Conservation (phyloP, 2,113 vertebrate species). For the Cettia cetti region DNA sequence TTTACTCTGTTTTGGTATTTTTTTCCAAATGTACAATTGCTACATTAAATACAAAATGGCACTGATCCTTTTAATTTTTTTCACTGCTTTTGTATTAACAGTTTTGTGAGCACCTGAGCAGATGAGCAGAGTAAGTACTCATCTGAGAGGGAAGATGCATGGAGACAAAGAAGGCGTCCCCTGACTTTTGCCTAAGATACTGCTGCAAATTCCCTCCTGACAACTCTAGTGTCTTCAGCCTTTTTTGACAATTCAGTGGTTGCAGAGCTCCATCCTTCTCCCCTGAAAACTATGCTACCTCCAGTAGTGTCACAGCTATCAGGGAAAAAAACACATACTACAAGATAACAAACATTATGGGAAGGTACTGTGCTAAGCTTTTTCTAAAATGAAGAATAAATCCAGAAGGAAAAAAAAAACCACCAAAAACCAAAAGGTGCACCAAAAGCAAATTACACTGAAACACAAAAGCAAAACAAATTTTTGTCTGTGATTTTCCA, state of each 20-base stretch:
- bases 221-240: background rate
- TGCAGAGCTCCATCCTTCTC: background rate
- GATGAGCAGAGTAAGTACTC: background rate
- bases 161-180: background rate
- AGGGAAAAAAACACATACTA: background rate
- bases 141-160: background rate
- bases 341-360: background rate
- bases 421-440: background rate
- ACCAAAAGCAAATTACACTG: background rate
- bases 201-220: background rate
- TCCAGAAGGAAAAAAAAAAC: background rate
- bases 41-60: background rate
- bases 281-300: background rate
- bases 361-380: background rate
- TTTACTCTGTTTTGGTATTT: background rate
- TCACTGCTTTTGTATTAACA: background rate
- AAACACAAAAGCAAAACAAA: background rate
- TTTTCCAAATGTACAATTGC: background rate
- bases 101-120: background rate
- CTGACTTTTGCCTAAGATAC: background rate
- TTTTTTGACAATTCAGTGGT: background rate
- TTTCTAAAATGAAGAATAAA: background rate
- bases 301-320: background rate
- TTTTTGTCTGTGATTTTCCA: background rate
- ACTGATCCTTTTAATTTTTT: background rate